Evolutionary conservation across 2,888 invertebrate species (phyloP).

Genomic region (Thysanoteuthis rhombus): DNA sequence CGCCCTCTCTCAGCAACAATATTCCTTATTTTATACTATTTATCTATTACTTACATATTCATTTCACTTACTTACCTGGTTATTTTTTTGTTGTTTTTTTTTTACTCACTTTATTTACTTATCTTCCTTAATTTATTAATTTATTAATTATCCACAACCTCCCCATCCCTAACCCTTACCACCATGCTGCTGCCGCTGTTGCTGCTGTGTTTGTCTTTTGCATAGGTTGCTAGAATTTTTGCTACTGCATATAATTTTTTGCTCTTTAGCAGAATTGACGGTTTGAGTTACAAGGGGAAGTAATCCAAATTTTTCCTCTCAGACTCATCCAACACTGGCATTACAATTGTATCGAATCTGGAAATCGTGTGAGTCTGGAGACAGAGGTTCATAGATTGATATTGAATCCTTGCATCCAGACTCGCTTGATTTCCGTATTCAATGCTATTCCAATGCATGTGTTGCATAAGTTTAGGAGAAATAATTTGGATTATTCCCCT

Average conservation of each 20-base stretch:
- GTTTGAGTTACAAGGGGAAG: too few species aligned
- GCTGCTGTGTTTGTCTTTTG: background rate
- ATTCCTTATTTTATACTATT: slow-evolving; percentile 1
- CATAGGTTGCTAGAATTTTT: background rate
- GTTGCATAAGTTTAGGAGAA: too few species aligned
- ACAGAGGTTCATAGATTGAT: too few species aligned
- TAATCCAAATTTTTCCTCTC: too few species aligned
- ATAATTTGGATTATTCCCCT: too few species aligned
- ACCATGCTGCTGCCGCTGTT: background rate
- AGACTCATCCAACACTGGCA: too few species aligned
- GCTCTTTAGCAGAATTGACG: too few species aligned
- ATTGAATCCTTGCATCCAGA: too few species aligned
- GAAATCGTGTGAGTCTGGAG: too few species aligned
- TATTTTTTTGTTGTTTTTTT: background rate
- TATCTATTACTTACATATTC: slow-evolving; percentile 18
- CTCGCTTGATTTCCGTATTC: too few species aligned
- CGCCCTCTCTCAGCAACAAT: slow-evolving; percentile 18
- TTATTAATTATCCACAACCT: background rate
- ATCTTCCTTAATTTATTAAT: background rate
- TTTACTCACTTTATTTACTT: background rate
- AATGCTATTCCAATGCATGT: too few species aligned
- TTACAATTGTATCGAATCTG: too few species aligned
- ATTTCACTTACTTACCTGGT: background rate
- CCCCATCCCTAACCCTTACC: background rate
- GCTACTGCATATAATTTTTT: background rate